Conservation (phyloP, 2,888 invertebrate genomes). For the Noctua janthe region DNA sequence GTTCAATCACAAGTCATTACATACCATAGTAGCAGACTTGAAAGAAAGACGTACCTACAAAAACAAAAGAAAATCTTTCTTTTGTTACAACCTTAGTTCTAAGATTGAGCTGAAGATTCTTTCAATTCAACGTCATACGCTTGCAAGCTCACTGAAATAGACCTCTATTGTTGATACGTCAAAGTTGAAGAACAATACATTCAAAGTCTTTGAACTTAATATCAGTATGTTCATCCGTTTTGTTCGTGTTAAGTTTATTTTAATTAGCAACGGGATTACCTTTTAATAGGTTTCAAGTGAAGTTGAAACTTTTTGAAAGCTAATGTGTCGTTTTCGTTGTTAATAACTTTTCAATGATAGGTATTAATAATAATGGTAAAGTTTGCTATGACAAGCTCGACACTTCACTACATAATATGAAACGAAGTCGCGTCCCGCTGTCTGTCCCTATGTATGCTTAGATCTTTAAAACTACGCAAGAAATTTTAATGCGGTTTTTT, state of each 20-base stretch:
- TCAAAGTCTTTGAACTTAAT: conserved; percentile 34
- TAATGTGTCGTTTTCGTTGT: not conserved
- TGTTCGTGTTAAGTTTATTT: not conserved
- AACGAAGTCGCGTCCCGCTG: too few species aligned
- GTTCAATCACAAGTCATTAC: conserved; percentile 21
- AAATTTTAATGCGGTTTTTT: too few species aligned
- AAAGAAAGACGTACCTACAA: conserved; percentile 10
- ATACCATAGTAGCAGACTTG: conserved; percentile 2
- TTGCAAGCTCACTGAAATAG: conserved; percentile 21
- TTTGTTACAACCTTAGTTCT: conserved; percentile 39
- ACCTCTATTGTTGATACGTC: conserved; percentile 42
- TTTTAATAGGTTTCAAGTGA: not conserved
- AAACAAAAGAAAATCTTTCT: conserved; percentile 33
- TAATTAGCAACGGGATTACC: not conserved
- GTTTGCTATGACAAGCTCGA: not conserved
- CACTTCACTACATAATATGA: not conserved
- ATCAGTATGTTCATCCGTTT: conserved; percentile 15
- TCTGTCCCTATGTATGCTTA: too few species aligned
- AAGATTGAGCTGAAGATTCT: conserved; percentile 54
- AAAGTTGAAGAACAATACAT: conserved; percentile 40
- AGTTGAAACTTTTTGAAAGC: not conserved
- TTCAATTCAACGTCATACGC: conserved; percentile 49
- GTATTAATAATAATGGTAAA: not conserved
- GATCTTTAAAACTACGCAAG: too few species aligned
- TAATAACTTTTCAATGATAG: not conserved